Base-by-base conservation (phyloP, 1,140 invertebrate species). In the Ylistrum balloti region DNA sequence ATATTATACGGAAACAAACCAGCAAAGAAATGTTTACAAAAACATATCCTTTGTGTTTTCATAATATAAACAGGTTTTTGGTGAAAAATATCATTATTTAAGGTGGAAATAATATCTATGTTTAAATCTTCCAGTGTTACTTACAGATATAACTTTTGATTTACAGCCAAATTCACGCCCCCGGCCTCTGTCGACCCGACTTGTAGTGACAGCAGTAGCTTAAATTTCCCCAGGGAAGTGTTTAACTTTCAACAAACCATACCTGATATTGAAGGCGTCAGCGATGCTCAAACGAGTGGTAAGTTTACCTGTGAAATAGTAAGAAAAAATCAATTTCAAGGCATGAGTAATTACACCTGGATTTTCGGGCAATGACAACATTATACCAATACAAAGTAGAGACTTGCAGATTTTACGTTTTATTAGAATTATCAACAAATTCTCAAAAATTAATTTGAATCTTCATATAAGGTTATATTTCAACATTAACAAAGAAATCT, bases 171-270 rank as follows among this genome's bases (percentile, higher is more conserved):
- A 74, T 74, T 74, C 22, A 74, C 22, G n/a, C 56, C 56, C 17
- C 56, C 56, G n/a, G 56, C 56, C 22, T 74, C 22, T 5, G n/a
- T 74, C 56, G 56, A 74, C 56, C n/a, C 56, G 2, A 28, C 56
- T 74, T 5, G 22, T 7, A 3, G 22, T 74, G 56, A 74, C n/a
- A 74, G 56, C n/a, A n/a, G 2, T 28, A 74, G 56, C 28, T n/a
- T 74, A 11, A 74, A 74, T n/a, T 74, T 74, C 56, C 56, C 56
- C 56, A 74, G 56, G 56, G 56, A 74, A 74, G 22, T 74, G 56
- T 74, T 74, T 17, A 28, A 22, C 17, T 17, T 28, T 28, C 56
- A 22, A 74, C 56, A 74, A 74, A 74, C 56, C 22, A 74, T 74
- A 74, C 22, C 56, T 7, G 56, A 74, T 28, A 74, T 74, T 3